Conservation (phyloP, 2,113 vertebrate species). For the Oreochromis tanganicae region DNA sequence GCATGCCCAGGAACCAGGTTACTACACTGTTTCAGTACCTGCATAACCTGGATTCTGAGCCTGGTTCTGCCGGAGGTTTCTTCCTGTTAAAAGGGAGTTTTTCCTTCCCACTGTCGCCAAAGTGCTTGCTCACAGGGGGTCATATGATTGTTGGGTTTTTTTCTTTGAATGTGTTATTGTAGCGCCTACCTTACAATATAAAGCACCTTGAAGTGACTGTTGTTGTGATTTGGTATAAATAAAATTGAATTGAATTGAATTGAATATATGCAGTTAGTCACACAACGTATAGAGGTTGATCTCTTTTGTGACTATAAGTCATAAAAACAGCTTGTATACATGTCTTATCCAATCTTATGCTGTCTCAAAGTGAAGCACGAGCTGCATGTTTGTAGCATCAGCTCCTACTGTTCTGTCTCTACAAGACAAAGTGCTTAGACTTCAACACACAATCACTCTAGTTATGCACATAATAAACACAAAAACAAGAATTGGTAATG, state of each 20-base stretch:
- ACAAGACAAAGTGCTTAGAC: background rate
- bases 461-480: too few species aligned
- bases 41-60: background rate
- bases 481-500: too few species aligned
- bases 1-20: background rate
- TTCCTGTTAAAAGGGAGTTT: background rate
- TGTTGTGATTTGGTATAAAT: too few species aligned
- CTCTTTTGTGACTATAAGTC: background rate
- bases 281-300: background rate
- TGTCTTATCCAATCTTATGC: background rate
- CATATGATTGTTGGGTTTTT: too few species aligned
- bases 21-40: background rate
- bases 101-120: background rate
- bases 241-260: too few species aligned
- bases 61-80: rapidly evolving
- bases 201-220: too few species aligned
- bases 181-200: too few species aligned
- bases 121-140: too few species aligned
- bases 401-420: background rate
- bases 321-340: background rate
- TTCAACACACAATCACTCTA: rapidly evolving
- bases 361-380: background rate
- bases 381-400: background rate
- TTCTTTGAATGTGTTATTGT: too few species aligned
- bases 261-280: too few species aligned